Evolutionary conservation across 2,113 vertebrate genomes (phyloP).

Genomic region (Antechinus flavipes): DNA sequence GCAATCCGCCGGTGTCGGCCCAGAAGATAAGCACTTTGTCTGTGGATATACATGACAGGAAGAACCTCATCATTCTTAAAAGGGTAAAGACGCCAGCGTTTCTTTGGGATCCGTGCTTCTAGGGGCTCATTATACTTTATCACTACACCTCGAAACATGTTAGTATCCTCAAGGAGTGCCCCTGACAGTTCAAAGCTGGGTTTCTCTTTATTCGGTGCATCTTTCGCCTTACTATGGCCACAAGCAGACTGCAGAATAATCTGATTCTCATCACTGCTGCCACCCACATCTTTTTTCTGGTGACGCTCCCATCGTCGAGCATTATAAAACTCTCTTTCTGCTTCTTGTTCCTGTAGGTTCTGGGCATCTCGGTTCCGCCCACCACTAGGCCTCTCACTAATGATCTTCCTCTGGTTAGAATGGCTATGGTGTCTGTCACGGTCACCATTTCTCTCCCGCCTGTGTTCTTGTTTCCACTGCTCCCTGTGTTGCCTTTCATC

Average conservation of each 20-base stretch:
- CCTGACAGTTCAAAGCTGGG: conserved; percentile 97
- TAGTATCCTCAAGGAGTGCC: conserved; percentile 96
- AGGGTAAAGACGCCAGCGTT: conserved; percentile 96
- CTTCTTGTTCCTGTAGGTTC: conserved; percentile 88
- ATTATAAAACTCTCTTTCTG: conserved; percentile 89
- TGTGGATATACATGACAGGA: conserved; percentile 97
- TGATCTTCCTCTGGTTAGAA: conserved; percentile 78
- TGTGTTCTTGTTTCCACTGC: conserved; percentile 84
- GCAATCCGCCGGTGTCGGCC: conserved; percentile 95
- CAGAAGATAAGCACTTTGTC: conserved; percentile 97
- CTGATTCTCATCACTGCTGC: conserved; percentile 57
- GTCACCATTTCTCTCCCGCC: conserved; percentile 83
- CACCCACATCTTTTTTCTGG: conserved; percentile 77
- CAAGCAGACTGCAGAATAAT: conserved; percentile 68
- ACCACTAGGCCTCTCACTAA: conserved; percentile 73
- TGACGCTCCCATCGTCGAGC: conserved; percentile 84
- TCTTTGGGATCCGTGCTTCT: conserved; percentile 95
- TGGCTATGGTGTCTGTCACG: conserved; percentile 85
- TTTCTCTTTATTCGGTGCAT: conserved; percentile 88
- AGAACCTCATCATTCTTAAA: conserved; percentile 98
- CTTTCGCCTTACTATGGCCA: conserved; percentile 63
- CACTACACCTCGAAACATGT: conserved; percentile 96
- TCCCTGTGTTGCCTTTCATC: conserved; percentile 87
- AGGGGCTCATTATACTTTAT: conserved; percentile 98
- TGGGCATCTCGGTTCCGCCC: conserved; percentile 81